Conservation (phyloP, 2,113 vertebrate genomes). For the Chionomys nivalis region DNA sequence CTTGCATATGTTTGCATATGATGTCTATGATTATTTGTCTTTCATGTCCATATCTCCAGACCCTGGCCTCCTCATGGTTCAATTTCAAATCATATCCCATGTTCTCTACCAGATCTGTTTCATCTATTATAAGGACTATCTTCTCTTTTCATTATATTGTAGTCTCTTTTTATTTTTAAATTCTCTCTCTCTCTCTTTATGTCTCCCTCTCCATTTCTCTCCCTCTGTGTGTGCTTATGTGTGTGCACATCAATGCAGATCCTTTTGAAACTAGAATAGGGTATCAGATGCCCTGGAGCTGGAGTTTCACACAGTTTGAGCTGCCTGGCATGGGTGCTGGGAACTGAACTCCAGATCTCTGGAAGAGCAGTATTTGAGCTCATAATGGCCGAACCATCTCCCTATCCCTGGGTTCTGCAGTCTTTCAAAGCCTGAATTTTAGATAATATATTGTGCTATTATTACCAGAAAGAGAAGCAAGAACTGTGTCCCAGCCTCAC, state of each 20-base stretch:
- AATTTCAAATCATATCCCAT: neutral
- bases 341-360: no score
- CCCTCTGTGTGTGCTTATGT: neutral
- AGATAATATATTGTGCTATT: neutral
- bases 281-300: neutral
- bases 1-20: neutral
- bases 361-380: neutral
- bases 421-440: neutral
- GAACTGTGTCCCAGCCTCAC: neutral
- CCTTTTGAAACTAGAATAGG: no score
- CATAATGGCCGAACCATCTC: neutral
- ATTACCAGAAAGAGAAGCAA: neutral
- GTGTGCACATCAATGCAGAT: no score
- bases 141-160: neutral
- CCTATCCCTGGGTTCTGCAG: neutral
- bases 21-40: neutral
- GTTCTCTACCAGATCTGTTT: neutral
- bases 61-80: neutral
- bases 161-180: neutral
- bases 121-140: neutral
- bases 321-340: neutral
- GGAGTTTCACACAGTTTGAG: neutral
- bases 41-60: neutral
- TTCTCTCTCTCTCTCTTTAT: neutral
- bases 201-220: neutral